phyloP scores from a whole-genome alignment of 2,888 invertebrate genomes.

The Latrodectus elegans region DNA sequence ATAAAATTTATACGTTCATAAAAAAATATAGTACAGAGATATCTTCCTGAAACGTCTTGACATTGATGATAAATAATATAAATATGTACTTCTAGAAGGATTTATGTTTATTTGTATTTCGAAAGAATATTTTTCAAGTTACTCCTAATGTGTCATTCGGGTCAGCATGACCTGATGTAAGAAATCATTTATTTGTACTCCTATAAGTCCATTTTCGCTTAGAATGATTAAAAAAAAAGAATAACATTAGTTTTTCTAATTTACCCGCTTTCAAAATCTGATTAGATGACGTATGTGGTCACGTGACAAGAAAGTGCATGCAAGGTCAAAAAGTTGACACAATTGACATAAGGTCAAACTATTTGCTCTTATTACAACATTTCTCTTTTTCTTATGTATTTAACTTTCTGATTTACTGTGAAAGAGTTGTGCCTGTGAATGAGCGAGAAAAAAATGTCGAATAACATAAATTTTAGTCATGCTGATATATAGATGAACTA shows the following conservation, averaged over 20 bases:
- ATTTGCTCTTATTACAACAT: conserved; percentile 6
- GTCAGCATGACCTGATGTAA: neutral
- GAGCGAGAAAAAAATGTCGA: neutral
- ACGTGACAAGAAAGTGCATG: neutral
- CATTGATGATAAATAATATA: too few relatives aligned
- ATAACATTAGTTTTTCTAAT: neutral
- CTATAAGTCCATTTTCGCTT: neutral
- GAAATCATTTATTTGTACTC: conserved; percentile 10
- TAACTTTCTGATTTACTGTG: conserved; percentile 15
- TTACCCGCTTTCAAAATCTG: neutral
- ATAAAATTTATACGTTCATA: too few relatives aligned
- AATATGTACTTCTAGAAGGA: too few relatives aligned
- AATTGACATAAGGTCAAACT: neutral
- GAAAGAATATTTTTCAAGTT: conserved; percentile 13
- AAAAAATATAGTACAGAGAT: too few relatives aligned
- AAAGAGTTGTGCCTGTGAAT: neutral
- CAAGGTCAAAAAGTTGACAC: too few relatives aligned
- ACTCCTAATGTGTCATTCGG: neutral
- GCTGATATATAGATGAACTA: neutral
- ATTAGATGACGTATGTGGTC: too few relatives aligned
- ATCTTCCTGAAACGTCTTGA: too few relatives aligned
- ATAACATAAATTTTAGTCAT: conserved; percentile 6
- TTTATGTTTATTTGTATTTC: neutral
- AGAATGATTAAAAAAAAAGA: neutral
- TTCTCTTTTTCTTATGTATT: conserved; percentile 2